These are phyloP conservation scores for Dorcus parallelipipedus DNA, from an alignment of 2,888 invertebrate genomes.

Conservation along the genomic window DNA sequence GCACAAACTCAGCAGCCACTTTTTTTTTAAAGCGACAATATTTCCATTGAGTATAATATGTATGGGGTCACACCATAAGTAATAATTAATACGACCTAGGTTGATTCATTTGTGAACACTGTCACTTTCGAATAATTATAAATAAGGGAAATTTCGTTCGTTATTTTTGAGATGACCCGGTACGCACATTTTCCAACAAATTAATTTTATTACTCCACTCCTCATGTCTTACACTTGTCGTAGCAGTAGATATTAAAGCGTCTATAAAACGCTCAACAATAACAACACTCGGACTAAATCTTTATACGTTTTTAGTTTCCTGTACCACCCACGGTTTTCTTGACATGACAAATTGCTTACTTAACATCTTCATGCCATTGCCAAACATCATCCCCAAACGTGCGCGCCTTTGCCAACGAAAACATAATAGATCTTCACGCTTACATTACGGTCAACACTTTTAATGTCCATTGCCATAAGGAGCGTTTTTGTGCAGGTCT, in stretches of 20 bases:
- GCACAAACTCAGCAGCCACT: constrained; percentile 16
- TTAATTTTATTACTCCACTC: too few species aligned
- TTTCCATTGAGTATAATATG: too few species aligned
- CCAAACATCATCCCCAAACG: constrained; percentile 6
- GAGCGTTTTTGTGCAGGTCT: constrained; percentile 8
- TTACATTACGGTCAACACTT: constrained; percentile 30
- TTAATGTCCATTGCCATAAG: constrained; percentile 19
- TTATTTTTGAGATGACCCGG: too few species aligned
- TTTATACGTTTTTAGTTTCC: constrained; percentile 30
- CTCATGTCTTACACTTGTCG: too few species aligned
- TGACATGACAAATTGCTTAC: constrained; percentile 46
- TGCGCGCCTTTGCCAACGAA: constrained; percentile 2
- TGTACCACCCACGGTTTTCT: constrained; percentile 44
- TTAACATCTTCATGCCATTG: constrained; percentile 35
- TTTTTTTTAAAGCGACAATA: too few species aligned
- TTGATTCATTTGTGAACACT: too few species aligned
- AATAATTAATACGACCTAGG: too few species aligned
- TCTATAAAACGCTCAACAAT: background rate
- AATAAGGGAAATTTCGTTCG: too few species aligned
- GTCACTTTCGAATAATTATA: too few species aligned
- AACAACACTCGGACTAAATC: background rate
- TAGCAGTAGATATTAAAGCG: background rate
- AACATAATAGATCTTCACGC: constrained; percentile 31
- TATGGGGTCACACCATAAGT: too few species aligned
- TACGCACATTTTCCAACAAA: too few species aligned